Percentiles rank a stretch among this genome's conserved stretches.
Evolutionary conservation across 2,113 vertebrate genomes (phyloP).

Genomic region (Apteryx owenii): DNA sequence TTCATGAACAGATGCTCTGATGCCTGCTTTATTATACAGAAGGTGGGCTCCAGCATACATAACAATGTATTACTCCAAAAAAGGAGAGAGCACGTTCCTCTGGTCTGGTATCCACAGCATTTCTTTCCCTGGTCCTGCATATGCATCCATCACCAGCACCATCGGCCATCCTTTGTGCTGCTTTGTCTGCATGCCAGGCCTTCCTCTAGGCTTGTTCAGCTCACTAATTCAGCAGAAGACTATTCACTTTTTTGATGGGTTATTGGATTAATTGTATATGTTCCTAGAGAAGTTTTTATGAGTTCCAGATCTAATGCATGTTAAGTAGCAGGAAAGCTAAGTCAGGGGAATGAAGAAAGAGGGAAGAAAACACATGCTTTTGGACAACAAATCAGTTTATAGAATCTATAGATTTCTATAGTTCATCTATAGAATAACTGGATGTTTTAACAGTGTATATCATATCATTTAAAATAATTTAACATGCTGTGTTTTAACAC

Average conservation of each 20-base stretch:
- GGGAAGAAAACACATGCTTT: neutral
- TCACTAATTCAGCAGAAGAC: neutral
- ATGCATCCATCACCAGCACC: fast-evolving
- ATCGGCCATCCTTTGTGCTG: neutral
- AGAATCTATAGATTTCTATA: no score
- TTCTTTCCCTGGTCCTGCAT: neutral
- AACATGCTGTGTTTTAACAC: neutral
- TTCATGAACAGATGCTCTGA: neutral
- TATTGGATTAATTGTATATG: neutral
- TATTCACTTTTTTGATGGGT: neutral
- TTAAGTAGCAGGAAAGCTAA: neutral
- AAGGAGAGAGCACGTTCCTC: neutral
- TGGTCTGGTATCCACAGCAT: neutral
- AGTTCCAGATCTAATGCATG: neutral
- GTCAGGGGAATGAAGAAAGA: neutral
- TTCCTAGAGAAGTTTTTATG: neutral
- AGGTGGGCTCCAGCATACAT: neutral
- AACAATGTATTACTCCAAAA: neutral
- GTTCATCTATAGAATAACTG: neutral
- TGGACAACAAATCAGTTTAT: neutral
- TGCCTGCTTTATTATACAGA: neutral
- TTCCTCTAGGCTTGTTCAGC: neutral
- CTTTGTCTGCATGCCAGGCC: neutral
- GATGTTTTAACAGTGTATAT: neutral
- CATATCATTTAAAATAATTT: neutral